Conservation (phyloP, 2,797 vertebrate species). For the Strix occidentalis region DNA sequence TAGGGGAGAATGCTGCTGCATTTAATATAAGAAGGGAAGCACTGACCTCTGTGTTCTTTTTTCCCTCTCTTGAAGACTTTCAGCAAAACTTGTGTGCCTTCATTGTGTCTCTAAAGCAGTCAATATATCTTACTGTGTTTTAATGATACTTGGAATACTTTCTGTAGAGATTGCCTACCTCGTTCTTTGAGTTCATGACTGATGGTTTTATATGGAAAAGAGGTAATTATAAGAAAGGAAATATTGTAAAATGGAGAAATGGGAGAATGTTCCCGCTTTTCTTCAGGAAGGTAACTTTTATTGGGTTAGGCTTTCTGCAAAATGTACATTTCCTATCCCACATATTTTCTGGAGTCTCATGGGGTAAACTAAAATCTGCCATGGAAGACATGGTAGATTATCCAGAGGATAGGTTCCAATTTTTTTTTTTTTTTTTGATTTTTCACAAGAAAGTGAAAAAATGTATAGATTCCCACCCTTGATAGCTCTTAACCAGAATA, state of each 20-base stretch:
- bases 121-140: neutral
- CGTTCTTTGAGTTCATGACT: neutral
- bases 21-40: neutral
- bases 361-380: neutral
- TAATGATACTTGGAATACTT: neutral
- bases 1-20: neutral
- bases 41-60: neutral
- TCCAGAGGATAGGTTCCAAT: neutral
- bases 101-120: neutral
- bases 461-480: rapidly evolving
- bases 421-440: neutral
- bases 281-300: neutral
- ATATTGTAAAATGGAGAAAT: neutral
- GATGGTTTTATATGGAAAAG: neutral
- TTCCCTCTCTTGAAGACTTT: neutral
- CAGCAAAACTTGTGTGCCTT: neutral
- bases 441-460: neutral
- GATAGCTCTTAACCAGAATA: neutral
- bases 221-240: neutral
- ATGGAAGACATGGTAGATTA: neutral
- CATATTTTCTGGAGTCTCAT: neutral
- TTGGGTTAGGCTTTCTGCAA: neutral
- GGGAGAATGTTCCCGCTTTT: neutral
- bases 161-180: neutral
- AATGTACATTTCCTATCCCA: neutral